Evolutionary conservation across 2,797 vertebrate species (phyloP), one percentile per base, ranked within the genome.

Genomic region (Sebastiscus albofasciatus): DNA sequence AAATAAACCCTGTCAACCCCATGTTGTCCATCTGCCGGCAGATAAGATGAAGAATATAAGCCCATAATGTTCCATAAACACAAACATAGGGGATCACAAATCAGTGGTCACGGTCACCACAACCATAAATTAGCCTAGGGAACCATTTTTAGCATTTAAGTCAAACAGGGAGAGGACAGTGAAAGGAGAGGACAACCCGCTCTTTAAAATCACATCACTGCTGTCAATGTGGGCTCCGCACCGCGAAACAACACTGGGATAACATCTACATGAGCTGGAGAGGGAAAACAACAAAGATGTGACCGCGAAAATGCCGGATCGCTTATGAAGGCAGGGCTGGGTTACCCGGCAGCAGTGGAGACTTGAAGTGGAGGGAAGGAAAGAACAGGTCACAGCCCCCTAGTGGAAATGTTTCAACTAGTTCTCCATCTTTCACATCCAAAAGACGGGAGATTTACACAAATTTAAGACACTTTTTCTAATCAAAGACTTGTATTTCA

Each of bases 131-230:
- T 95, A 94, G 88, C 82, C 89, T 80, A 54, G 33, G 34, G 73
- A 89, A 87, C 88, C 92, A 92, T 93, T 94, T 96, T 95, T 94
- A 94, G 94, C 86, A 80, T 88, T 76, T n/a, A 60, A 83, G 81
- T 87, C 59, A 55, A 70, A 84, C 79, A 71, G 85, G 74, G 81
- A 92, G 85, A 90, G 84, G 90, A 94, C 87, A 90, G 90, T 78
- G 72, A 81, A 81, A 77, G 67, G 70, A 77, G 84, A 90, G 82
- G 85, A 87, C 88, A 94, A 95, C 90, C 92, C 87, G 58, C 94
- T 96, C 89, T 94, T 96, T 96, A 96, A 96, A 96, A 94, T 87
- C 92, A 84, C 95, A 95, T 96, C 92, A 94, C 83, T 80, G 89
- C 90, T 89, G 91, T 90, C 76, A 87, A 69, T 87, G 83, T 72